Conservation (phyloP, 1,140 invertebrate species). For the Cylas formicarius region DNA sequence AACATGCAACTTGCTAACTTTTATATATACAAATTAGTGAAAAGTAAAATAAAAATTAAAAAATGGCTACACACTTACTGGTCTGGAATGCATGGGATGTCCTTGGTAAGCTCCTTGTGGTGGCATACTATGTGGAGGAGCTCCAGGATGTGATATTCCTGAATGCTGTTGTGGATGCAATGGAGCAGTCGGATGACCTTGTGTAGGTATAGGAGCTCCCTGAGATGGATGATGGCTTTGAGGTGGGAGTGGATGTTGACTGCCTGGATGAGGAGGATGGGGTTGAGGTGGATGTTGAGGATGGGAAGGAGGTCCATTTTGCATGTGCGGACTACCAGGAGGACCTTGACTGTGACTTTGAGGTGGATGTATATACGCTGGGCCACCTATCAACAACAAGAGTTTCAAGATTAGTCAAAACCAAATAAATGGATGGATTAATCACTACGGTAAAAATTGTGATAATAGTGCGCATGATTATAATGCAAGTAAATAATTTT, state of each 20-base stretch:
- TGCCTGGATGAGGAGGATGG: slow-evolving; percentile 17
- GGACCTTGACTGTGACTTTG: slow-evolving; percentile 13
- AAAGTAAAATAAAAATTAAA: not conserved
- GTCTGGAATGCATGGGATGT: slow-evolving; percentile 18
- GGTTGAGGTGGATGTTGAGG: slow-evolving; percentile 18
- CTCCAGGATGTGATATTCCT: slow-evolving; percentile 6
- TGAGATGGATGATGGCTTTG: too few species aligned
- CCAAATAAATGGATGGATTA: too few species aligned
- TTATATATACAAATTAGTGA: too few species aligned
- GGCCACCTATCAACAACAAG: too few species aligned
- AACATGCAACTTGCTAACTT: too few species aligned
- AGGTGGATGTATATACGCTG: slow-evolving; percentile 1
- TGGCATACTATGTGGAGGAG: slow-evolving; percentile 20
- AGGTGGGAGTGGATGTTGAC: slow-evolving; percentile 9
- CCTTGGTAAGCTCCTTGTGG: slow-evolving; percentile 21
- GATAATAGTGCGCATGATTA: too few species aligned
- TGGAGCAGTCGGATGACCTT: not conserved
- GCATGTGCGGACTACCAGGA: slow-evolving; percentile 5
- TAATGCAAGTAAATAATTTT: too few species aligned
- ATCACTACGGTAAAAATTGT: too few species aligned
- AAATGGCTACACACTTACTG: slow-evolving; percentile 8
- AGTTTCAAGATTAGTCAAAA: too few species aligned
- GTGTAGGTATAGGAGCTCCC: slow-evolving; percentile 7
- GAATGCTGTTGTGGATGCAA: not conserved
- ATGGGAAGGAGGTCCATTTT: slow-evolving; percentile 13